Percentiles rank a stretch among this genome's conserved stretches.
Evolutionary conservation across 2,888 invertebrate species (phyloP).

Genomic region (Oxycera nigricornis): DNA sequence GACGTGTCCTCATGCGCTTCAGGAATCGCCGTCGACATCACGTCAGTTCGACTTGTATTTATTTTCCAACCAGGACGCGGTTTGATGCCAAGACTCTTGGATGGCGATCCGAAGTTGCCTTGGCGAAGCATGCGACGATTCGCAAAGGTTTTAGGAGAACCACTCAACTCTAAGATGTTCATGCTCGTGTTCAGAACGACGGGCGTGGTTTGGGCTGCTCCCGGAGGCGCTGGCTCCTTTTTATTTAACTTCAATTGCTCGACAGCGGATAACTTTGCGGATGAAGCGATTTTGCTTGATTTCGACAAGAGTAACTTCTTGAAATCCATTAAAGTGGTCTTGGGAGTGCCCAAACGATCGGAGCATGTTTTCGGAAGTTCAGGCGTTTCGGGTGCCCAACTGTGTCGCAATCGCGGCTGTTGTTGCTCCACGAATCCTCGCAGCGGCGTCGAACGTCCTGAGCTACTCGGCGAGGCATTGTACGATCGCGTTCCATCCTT

Average conservation of each 20-base stretch:
- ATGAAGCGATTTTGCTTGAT: constrained; percentile 70
- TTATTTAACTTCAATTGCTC: constrained; percentile 73
- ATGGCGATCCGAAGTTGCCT: constrained; percentile 65
- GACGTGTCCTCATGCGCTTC: constrained; percentile 84
- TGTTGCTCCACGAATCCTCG: constrained; percentile 59
- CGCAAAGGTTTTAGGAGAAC: constrained; percentile 74
- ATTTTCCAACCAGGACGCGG: constrained; percentile 74
- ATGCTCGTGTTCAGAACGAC: constrained; percentile 62
- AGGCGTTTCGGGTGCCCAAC: constrained; percentile 65
- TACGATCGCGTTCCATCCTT: constrained; percentile 58
- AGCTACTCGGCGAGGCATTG: constrained; percentile 65
- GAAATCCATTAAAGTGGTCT: constrained; percentile 84
- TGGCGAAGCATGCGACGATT: constrained; percentile 68
- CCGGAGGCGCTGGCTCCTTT: constrained; percentile 44
- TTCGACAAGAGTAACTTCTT: constrained; percentile 81
- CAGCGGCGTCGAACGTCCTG: constrained; percentile 62
- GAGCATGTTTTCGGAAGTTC: constrained; percentile 66
- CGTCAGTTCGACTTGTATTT: constrained; percentile 78
- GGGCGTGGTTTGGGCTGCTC: not conserved
- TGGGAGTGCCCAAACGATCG: constrained; percentile 71
- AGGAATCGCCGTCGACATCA: constrained; percentile 84
- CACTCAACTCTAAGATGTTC: constrained; percentile 73
- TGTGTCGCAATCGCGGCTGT: constrained; percentile 64
- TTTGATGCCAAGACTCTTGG: constrained; percentile 66
- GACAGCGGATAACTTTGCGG: constrained; percentile 74